Conservation (phyloP, 2,888 invertebrate genomes). For the Papilio protenor region DNA sequence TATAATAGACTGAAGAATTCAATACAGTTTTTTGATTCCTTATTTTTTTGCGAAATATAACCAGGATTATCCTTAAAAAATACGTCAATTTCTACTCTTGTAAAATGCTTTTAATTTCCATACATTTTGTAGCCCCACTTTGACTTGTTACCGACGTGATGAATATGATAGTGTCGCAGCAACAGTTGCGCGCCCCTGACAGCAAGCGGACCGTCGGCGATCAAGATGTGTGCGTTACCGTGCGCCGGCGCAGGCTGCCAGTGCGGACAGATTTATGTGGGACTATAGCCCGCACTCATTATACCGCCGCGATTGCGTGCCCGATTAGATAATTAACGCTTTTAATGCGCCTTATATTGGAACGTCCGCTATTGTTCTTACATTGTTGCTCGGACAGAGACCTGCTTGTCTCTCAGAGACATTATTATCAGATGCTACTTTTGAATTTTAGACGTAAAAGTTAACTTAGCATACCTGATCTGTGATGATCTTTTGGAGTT, state of each 20-base stretch:
- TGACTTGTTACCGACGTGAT: neutral
- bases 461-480: neutral
- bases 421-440: neutral
- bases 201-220: slow-evolving; percentile 49
- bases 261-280: slow-evolving; percentile 79
- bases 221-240: slow-evolving; percentile 80
- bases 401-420: slow-evolving; percentile 6
- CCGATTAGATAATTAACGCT: slow-evolving; percentile 77
- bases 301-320: slow-evolving; percentile 65
- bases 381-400: slow-evolving; percentile 34
- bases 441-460: neutral
- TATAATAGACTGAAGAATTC: neutral
- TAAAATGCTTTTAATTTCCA: neutral
- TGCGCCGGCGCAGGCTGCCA: slow-evolving; percentile 58
- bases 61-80: too few species aligned
- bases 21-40: neutral
- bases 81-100: neutral
- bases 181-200: slow-evolving; percentile 52
- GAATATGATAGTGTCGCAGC: neutral
- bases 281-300: slow-evolving; percentile 57
- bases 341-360: slow-evolving; percentile 47
- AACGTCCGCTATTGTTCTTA: slow-evolving; percentile 39
- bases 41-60: too few species aligned
- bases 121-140: neutral
- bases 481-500: neutral